Evolutionary conservation across 2,888 invertebrate species (phyloP), one percentile per base, ranked within the genome.

Genomic region (Prostheceraeus crozeri): DNA sequence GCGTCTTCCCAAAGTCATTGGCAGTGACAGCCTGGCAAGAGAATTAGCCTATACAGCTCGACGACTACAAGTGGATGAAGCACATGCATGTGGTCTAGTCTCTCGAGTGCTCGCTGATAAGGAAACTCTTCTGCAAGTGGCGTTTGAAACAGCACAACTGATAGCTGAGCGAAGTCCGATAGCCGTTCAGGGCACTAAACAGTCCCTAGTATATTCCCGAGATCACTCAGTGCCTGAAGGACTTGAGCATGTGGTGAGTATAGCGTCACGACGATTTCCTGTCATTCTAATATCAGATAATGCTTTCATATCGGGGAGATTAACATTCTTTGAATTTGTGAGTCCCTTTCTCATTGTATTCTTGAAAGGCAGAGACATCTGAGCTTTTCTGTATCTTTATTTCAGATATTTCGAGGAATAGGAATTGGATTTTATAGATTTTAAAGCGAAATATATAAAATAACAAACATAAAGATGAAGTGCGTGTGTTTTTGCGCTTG

Each of bases 141-240:
- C 87, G 0, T 58, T 91, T 1, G 80, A 83, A 3, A 67, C 87
- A 52, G 96, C 93, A 0, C 82, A 82, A 65, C 72, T 78, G 30
- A 93, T 98, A 65, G 87, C 94, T 0, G 73, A 77, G 3, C 89
- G 89, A 76, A 91, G 90, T 78, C 96, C 96, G 0, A 84, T 96
- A 2, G 96, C 94, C 0, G 85, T 96, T 0, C 94, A 96, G 74
- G 84, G 85, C 2, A 86, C 89, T 0, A 98, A 98, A 74, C 78
- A 83, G 57, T 85, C 82, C 68, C 71, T 96, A 23, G 82, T 87
- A 8, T 93, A 86, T 75, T 85, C 91, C 0, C 82, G 89, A 68
- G 89, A 90, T 73, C 88, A 91, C 70, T 80, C 85, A 0, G 87
- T 86, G 14, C 82, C 85, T 65, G 86, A 90, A 59, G 88, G 91